These are phyloP conservation scores for Phrynocephalus guinanensis DNA, from an alignment of 2,797 vertebrate genomes.

Conservation along the genomic window DNA sequence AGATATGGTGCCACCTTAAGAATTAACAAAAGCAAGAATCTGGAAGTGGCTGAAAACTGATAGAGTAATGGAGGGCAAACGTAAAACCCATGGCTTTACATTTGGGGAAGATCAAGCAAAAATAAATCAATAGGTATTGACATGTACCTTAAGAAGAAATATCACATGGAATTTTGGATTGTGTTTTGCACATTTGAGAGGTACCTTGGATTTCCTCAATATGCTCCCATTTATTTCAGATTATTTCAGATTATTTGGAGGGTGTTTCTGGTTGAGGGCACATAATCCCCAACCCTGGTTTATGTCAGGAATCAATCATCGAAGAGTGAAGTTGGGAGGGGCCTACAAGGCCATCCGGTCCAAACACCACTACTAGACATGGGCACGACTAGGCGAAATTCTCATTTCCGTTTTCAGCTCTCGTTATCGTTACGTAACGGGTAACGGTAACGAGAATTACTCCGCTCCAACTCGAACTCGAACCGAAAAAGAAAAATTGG, in stretches of 20 bases:
- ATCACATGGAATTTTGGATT: background rate
- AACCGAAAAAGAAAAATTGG: too few relatives aligned
- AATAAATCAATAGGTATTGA: background rate
- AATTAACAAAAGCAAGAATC: slow-evolving; percentile 23
- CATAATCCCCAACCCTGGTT: background rate
- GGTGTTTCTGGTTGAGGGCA: too few relatives aligned
- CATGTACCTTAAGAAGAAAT: background rate
- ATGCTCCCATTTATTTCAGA: background rate
- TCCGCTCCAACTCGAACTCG: too few relatives aligned
- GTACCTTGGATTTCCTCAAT: background rate
- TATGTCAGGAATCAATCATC: background rate
- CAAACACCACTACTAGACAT: too few relatives aligned
- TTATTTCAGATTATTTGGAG: background rate
- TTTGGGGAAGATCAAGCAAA: background rate
- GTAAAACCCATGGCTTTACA: background rate
- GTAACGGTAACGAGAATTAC: too few relatives aligned
- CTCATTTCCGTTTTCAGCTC: too few relatives aligned
- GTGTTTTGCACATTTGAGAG: background rate
- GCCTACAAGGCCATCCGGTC: too few relatives aligned
- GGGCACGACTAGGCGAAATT: too few relatives aligned
- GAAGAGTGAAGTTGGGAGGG: too few relatives aligned
- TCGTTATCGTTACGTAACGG: too few relatives aligned
- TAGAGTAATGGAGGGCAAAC: slow-evolving; percentile 30
- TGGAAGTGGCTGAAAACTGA: slow-evolving; percentile 41
- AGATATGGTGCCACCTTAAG: slow-evolving; percentile 17